phyloP scores from a whole-genome alignment of 2,888 invertebrate genomes.

The Drosophila affinis region DNA sequence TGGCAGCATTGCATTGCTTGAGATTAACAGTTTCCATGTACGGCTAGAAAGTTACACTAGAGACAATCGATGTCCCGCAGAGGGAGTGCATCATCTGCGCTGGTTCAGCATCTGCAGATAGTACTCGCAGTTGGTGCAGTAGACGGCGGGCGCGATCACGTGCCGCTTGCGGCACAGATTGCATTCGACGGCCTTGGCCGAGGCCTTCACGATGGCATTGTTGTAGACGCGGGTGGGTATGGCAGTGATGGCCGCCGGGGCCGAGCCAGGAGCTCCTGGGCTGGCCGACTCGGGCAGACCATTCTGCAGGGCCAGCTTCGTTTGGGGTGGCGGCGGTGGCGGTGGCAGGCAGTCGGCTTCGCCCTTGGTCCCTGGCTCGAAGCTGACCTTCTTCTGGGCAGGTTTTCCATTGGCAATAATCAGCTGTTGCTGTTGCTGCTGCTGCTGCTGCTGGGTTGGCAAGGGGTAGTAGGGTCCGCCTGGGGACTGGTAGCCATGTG shows the following conservation, averaged over 20 bases:
- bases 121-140: slow-evolving; percentile 96
- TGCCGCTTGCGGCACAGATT: slow-evolving; percentile 94
- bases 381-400: slow-evolving; percentile 88
- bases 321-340: slow-evolving; percentile 66
- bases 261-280: slow-evolving; percentile 47
- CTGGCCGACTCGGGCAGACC: slow-evolving; percentile 61
- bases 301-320: slow-evolving; percentile 59
- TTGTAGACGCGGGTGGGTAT: slow-evolving; percentile 84
- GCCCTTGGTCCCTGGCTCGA: slow-evolving; percentile 89
- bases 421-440: slow-evolving; percentile 81
- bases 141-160: slow-evolving; percentile 90
- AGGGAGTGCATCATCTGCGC: slow-evolving; percentile 75
- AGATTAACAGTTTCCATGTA: slow-evolving; percentile 69
- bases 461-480: slow-evolving; percentile 57
- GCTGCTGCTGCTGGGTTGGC: slow-evolving; percentile 77
- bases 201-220: slow-evolving; percentile 84
- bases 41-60: slow-evolving; percentile 39
- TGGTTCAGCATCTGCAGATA: slow-evolving; percentile 89
- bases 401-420: slow-evolving; percentile 83
- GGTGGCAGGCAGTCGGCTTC: slow-evolving; percentile 80
- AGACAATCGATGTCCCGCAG: slow-evolving; percentile 3
- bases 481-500: slow-evolving; percentile 85
- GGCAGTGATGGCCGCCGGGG: slow-evolving; percentile 77
- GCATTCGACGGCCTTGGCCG: slow-evolving; percentile 88
- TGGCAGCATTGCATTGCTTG: slow-evolving; percentile 73